Evolutionary conservation across 2,888 invertebrate genomes (phyloP).

Genomic region (Nemotelus nigrinus): DNA sequence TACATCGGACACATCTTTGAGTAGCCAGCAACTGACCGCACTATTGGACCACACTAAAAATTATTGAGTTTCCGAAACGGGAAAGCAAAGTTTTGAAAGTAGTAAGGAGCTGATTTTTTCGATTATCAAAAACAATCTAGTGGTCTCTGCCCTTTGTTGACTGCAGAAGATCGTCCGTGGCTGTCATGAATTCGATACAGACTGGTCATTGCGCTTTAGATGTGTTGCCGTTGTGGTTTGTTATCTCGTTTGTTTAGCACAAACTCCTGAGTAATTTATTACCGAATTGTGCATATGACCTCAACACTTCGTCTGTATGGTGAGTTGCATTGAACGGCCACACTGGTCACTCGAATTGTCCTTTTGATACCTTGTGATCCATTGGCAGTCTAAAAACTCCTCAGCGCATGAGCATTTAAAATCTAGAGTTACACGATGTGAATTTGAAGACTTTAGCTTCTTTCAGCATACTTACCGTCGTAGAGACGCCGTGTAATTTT

Average conservation of each 20-base stretch:
- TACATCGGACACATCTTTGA: not conserved
- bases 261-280: too few relatives aligned
- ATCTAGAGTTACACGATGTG: constrained; percentile 38
- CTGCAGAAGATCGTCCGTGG: too few relatives aligned
- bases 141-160: not conserved
- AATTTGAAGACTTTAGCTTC: not conserved
- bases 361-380: not conserved
- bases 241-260: too few relatives aligned
- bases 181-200: too few relatives aligned
- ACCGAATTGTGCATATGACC: too few relatives aligned
- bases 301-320: too few relatives aligned
- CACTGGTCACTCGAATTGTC: too few relatives aligned
- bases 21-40: constrained; percentile 17
- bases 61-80: constrained; percentile 33
- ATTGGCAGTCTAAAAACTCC: constrained; percentile 29
- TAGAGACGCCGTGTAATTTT: constrained; percentile 3
- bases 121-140: too few relatives aligned
- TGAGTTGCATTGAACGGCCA: too few relatives aligned
- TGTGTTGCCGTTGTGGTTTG: too few relatives aligned
- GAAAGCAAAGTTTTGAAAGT: constrained; percentile 4
- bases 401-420: constrained; percentile 15
- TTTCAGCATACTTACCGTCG: not conserved
- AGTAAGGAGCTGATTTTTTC: too few relatives aligned
- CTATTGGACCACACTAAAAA: constrained; percentile 39
- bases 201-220: too few relatives aligned